Evolutionary conservation across 2,797 vertebrate genomes (phyloP).

Genomic region (Siniperca undulata): DNA sequence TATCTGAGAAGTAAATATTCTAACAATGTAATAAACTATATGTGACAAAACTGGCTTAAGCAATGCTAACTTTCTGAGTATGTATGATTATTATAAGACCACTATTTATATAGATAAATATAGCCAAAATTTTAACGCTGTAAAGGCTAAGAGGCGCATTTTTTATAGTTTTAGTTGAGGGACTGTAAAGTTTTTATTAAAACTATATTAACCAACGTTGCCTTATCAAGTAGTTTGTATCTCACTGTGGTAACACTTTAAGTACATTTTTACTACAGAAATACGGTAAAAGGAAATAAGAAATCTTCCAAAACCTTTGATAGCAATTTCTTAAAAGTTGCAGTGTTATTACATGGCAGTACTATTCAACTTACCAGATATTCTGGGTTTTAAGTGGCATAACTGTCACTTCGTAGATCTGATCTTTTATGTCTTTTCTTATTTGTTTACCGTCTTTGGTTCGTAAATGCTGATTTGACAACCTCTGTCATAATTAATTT

Average conservation of each 20-base stretch:
- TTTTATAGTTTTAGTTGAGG: neutral
- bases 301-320: neutral
- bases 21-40: neutral
- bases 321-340: neutral
- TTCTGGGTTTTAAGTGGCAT: neutral
- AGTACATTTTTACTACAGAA: neutral
- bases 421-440: neutral
- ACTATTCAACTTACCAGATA: constrained; percentile 1
- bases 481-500: constrained; percentile 4
- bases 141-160: neutral
- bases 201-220: neutral
- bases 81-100: neutral
- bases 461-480: constrained; percentile 6
- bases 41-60: neutral
- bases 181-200: neutral
- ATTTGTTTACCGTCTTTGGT: neutral
- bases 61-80: neutral
- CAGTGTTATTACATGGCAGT: neutral
- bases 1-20: neutral
- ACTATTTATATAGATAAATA: neutral
- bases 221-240: neutral
- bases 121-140: neutral
- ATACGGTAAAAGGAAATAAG: neutral
- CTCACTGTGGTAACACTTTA: neutral
- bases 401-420: neutral